phyloP scores from a whole-genome alignment of 64 coral and sea anemone species.

The Stichodactyla mertensii region DNA sequence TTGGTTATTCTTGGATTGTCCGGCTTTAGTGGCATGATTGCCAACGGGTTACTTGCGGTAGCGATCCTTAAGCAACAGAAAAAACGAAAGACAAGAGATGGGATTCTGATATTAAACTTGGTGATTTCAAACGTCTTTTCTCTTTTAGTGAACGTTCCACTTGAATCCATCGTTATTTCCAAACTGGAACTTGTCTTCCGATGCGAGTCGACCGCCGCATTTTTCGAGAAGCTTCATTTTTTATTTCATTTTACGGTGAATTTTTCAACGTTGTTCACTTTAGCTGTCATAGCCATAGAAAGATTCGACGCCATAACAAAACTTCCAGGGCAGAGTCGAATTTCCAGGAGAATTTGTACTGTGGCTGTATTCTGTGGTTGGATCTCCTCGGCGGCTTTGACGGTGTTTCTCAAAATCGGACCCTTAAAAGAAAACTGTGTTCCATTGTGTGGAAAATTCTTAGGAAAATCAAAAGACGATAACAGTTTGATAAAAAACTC shows the following conservation, averaged over 20 bases:
- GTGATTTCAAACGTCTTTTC: conserved; percentile 8
- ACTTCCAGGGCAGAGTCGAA: conserved; percentile 25
- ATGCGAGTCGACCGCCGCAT: background rate
- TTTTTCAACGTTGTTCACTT: conserved; percentile 38
- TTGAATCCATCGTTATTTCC: background rate
- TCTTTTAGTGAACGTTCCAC: conserved; percentile 7
- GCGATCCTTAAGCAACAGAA: conserved; percentile 11
- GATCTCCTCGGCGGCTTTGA: background rate
- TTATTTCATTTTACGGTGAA: conserved; percentile 26
- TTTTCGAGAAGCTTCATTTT: background rate
- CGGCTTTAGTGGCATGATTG: background rate
- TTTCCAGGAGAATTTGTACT: background rate
- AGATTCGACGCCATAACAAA: conserved; percentile 43
- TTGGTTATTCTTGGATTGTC: background rate
- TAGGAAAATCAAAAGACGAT: background rate
- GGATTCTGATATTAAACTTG: conserved; percentile 34
- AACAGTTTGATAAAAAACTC: background rate
- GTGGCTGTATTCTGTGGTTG: background rate
- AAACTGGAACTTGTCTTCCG: background rate
- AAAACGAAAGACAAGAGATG: conserved; percentile 22
- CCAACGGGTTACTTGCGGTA: conserved; percentile 8
- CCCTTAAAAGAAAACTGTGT: background rate
- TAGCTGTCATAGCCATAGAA: conserved; percentile 31
- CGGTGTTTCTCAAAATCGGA: background rate
- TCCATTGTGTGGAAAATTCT: background rate